Base-by-base conservation (phyloP, 2,113 vertebrate genomes). In the Catagonus wagneri region DNA sequence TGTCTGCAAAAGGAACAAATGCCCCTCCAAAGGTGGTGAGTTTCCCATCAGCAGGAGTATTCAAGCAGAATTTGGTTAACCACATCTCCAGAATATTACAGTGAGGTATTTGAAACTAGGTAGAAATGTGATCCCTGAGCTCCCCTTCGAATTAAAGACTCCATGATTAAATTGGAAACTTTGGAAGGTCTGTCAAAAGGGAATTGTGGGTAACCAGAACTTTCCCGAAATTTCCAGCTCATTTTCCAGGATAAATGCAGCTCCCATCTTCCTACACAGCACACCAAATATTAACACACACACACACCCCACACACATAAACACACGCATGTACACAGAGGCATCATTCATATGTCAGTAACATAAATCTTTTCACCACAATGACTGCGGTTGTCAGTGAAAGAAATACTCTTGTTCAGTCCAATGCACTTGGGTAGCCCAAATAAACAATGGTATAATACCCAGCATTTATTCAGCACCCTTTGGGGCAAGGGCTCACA, bases 371-470 rank as follows among this genome's bases (percentile, higher is more conserved):
- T 97, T 95, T 96, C 96, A 96, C 97, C 97, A 97, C 97, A 98
- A 97, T 98, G 96, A 97, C 96, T 32, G 6, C 1, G 39, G 93
- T 96, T 98, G 97, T 97, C 97, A 96, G 96, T 89, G 94, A 97
- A 96, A 98, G 91, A 96, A 97, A 98, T 96, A 97, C 96, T 95
- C 93, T 97, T 97, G 97, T 97, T 97, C 97, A 95, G 89, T 32
- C 85, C 97, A 93, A 84, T 96, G 97, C 96, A 96, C 97, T 97
- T 93, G 97, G 78, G 94, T 90, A 98, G 97, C 96, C 97, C 97
- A 98, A 98, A 98, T 97, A 98, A 98, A 97, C 97, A 97, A 97
- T 97, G 34, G 86, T 72, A 96, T 97, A 98, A 97, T 97, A 89
- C 94, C 79, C 54, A 0, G 86, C 97, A 97, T 98, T 98, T 94